Base-by-base conservation (phyloP, 2,113 vertebrate genomes). In the Brevimyrus niger region DNA sequence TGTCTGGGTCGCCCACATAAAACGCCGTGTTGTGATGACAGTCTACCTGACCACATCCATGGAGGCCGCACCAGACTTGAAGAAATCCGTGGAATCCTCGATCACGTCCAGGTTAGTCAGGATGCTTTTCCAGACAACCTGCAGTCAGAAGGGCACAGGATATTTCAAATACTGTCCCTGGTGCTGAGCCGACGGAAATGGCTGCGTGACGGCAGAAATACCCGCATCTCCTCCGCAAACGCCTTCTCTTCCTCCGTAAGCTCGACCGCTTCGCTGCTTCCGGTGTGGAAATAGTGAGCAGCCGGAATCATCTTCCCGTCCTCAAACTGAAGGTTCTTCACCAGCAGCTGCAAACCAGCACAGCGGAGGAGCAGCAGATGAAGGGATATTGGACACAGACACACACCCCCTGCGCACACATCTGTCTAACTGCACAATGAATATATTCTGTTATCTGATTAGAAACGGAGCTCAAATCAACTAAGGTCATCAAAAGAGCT, bases 41-140 rank as follows among this genome's bases (percentile, higher is more conserved):
- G 1, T 91, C 90, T 91, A 98, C 97, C 97, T 97, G 83, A 98
- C 96, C 4, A 98, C 97, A 42, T 98, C 97, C 96, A 97, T 97
- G 0, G 97, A 98, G 0, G 95, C 96, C 4, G 97, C 97, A 35
- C 97, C 97, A 0, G 96, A 97, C 92, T 97, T 97, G 92, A 98
- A 98, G 92, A 97, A 97, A 90, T 98, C 97, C 0, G 97, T 98
- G 38, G 96, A 92, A 90, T 97, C 95, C n/a, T 96, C 94, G 44
- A 98, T 94, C 21, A 93, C 89, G 0, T 85, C 89, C 2, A 97
- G 91, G 0, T 95, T 97, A 6, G 94, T 92, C 38, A 98, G 95
- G 88, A 98, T 97, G 84, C 96, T 95, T 76, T 95, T 94, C 97
- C 97, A 98, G 55, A 95, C 93, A 0, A 89, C 93, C 97, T 98